These are phyloP conservation scores for Oxytorus armatus DNA, from an alignment of 2,888 invertebrate species.

Conservation along the genomic window DNA sequence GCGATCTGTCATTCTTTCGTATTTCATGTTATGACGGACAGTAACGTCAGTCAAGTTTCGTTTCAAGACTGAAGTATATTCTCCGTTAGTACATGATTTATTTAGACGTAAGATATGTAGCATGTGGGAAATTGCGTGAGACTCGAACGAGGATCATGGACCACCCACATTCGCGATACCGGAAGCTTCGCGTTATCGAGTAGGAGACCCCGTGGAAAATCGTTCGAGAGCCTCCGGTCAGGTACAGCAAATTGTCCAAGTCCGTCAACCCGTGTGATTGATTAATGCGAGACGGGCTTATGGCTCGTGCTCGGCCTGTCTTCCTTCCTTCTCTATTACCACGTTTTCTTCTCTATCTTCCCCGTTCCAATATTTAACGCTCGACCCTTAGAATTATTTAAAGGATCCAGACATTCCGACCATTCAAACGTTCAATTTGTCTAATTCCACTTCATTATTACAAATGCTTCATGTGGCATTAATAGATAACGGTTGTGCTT, in stretches of 20 bases:
- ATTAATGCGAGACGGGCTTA: constrained; percentile 78
- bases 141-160: constrained; percentile 25
- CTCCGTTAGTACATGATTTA: not conserved
- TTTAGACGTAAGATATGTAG: not conserved
- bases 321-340: constrained; percentile 22
- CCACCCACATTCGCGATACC: constrained; percentile 72
- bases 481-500: not conserved
- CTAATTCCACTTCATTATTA: not conserved
- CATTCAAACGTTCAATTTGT: not conserved
- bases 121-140: constrained; percentile 18
- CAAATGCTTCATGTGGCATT: not conserved
- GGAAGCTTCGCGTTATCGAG: constrained; percentile 72
- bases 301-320: too few species aligned
- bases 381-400: not conserved
- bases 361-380: constrained; percentile 31
- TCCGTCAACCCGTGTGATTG: constrained; percentile 75
- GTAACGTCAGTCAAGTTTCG: not conserved
- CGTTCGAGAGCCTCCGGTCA: constrained; percentile 69
- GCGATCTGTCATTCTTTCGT: constrained; percentile 6
- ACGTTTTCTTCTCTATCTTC: constrained; percentile 23
- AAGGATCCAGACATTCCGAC: not conserved
- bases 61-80: too few species aligned
- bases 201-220: constrained; percentile 78
- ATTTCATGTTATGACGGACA: not conserved
- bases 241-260: constrained; percentile 29